A percentile compares a stretch with the other conserved stretches of the same genome.
Evolutionary conservation across 2,888 invertebrate genomes (phyloP).

Genomic region (Autographa gamma): DNA sequence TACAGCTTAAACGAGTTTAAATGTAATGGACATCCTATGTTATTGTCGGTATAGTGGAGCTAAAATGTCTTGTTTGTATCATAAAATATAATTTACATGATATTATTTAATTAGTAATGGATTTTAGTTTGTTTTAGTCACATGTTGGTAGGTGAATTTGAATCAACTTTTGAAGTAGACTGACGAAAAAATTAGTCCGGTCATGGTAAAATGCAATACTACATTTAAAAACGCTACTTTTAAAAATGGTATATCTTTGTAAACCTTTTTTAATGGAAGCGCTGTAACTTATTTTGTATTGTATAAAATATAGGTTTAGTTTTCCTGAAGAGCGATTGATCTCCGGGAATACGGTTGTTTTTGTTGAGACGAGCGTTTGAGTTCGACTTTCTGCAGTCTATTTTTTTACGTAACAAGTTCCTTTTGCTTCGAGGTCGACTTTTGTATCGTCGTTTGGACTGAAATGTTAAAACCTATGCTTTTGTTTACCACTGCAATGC

Average conservation of each 20-base stretch:
- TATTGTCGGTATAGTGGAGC: slow-evolving; percentile 38
- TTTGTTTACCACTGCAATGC: not conserved
- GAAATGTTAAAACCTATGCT: not conserved
- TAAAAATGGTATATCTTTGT: no score
- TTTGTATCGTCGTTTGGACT: slow-evolving; percentile 1
- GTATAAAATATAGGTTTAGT: not conserved
- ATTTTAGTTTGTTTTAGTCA: no score
- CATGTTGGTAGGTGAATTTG: no score
- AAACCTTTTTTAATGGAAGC: not conserved
- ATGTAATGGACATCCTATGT: slow-evolving; percentile 37
- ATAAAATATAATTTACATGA: not conserved
- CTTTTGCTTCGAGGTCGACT: not conserved
- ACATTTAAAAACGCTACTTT: no score
- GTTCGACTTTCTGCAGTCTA: slow-evolving; percentile 4
- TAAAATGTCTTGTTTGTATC: slow-evolving; percentile 17
- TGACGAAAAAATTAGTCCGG: no score
- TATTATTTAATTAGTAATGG: no score
- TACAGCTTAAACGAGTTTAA: slow-evolving; percentile 52
- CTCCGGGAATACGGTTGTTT: slow-evolving; percentile 4
- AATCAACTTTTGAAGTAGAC: no score
- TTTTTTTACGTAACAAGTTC: slow-evolving; percentile 4
- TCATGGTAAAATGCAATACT: no score
- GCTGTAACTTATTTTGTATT: not conserved
- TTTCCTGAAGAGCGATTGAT: not conserved
- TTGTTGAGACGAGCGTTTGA: not conserved